A percentile compares a stretch with the other conserved stretches of the same genome.
Evolutionary conservation across 2,797 vertebrate genomes (phyloP).

Genomic region (Anas bahamensis): DNA sequence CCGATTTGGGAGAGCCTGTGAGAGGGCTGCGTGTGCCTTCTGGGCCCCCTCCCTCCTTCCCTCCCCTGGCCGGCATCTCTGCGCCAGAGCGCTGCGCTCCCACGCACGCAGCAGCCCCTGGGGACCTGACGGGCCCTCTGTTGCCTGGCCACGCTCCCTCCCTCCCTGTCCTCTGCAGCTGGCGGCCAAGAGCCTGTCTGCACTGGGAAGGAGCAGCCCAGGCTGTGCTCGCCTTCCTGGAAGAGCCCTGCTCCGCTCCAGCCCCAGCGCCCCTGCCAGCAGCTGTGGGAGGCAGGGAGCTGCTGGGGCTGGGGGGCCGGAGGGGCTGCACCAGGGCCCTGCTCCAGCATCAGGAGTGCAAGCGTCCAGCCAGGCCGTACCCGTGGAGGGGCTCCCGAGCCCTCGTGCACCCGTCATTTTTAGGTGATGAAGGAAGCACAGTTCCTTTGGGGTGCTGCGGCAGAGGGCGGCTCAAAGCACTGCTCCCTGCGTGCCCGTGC

Average conservation of each 20-base stretch:
- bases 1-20: accelerated
- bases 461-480: background rate
- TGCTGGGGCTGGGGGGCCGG: background rate
- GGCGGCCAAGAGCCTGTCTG: background rate
- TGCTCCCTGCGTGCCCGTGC: background rate
- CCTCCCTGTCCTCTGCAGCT: background rate
- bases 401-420: background rate
- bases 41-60: background rate
- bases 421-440: background rate
- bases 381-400: background rate
- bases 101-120: background rate
- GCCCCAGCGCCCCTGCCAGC: background rate
- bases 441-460: background rate
- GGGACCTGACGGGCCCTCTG: background rate
- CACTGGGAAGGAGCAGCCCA: background rate
- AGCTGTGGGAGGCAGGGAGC: background rate
- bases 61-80: accelerated
- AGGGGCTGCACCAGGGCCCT: background rate
- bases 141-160: background rate
- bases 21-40: accelerated
- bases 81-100: background rate
- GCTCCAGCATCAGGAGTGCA: background rate
- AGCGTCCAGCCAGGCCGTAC: background rate
- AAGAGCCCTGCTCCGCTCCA: background rate
- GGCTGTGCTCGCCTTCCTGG: constrained; percentile 10